Percentiles rank a stretch among this genome's conserved stretches.
These are phyloP conservation scores for Dicranocentrus wangi DNA, from an alignment of 2,888 invertebrate genomes.

Conservation along the genomic window DNA sequence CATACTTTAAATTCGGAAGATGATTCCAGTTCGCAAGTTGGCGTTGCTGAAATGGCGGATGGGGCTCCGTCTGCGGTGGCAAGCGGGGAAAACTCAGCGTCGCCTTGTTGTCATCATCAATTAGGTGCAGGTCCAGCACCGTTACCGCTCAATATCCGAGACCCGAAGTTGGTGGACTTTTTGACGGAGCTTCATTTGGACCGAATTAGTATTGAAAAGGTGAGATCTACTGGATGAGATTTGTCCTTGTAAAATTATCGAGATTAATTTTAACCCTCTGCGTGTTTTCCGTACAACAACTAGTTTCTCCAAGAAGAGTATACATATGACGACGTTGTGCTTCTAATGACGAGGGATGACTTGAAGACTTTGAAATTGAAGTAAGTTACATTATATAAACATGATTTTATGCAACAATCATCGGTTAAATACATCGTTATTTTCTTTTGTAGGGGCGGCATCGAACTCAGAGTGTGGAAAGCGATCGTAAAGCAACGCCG, in stretches of 20 bases:
- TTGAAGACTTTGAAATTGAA: constrained; percentile 85
- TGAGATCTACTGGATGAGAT: constrained; percentile 72
- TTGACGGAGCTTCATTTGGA: constrained; percentile 82
- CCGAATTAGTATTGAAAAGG: constrained; percentile 80
- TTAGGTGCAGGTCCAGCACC: constrained; percentile 21
- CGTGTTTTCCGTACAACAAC: too few species aligned
- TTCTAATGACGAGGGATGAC: constrained; percentile 87
- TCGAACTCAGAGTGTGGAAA: constrained; percentile 89
- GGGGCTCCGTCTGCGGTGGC: constrained; percentile 53
- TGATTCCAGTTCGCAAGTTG: constrained; percentile 68
- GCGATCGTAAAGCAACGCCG: constrained; percentile 80
- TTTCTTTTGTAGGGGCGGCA: constrained; percentile 81
- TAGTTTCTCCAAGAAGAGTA: constrained; percentile 84
- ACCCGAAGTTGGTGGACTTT: constrained; percentile 83
- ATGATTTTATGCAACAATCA: background rate
- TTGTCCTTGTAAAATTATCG: too few species aligned
- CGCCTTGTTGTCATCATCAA: constrained; percentile 46
- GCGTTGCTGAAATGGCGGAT: constrained; percentile 67
- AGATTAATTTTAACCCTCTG: too few species aligned
- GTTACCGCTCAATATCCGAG: constrained; percentile 73
- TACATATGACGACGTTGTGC: constrained; percentile 85
- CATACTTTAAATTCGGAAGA: constrained; percentile 71
- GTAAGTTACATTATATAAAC: constrained; percentile 77
- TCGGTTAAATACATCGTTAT: background rate
- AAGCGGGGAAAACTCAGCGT: constrained; percentile 62